Evolutionary conservation across 2,113 vertebrate genomes (phyloP).

Genomic region (Pontoporia blainvillei): DNA sequence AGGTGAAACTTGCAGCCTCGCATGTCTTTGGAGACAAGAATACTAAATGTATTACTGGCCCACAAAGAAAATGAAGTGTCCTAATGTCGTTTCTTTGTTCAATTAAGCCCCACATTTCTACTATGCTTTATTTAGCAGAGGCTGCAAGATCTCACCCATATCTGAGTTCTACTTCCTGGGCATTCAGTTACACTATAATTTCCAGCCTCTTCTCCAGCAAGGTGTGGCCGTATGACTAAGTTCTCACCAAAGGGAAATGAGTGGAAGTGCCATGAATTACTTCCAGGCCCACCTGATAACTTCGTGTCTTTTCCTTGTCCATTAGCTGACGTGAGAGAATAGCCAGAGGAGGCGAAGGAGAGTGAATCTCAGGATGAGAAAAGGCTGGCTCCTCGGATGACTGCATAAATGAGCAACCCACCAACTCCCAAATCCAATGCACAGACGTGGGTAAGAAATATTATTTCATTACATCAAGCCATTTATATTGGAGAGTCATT

Average conservation of each 20-base stretch:
- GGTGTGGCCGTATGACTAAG: neutral
- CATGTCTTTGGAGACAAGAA: neutral
- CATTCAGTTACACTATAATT: neutral
- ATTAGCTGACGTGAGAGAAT: neutral
- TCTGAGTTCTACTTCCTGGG: neutral
- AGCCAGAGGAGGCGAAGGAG: neutral
- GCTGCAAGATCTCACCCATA: neutral
- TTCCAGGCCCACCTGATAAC: neutral
- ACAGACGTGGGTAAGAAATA: neutral
- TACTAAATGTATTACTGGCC: neutral
- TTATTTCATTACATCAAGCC: neutral
- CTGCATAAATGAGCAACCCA: neutral
- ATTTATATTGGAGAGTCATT: neutral
- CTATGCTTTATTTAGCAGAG: neutral
- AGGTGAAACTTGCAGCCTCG: neutral
- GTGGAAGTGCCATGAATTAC: neutral
- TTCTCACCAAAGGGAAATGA: neutral
- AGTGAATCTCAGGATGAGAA: neutral
- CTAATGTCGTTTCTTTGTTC: neutral
- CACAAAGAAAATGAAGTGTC: neutral
- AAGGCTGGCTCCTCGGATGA: neutral
- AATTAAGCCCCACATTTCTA: neutral
- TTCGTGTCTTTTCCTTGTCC: neutral
- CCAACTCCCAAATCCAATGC: neutral
- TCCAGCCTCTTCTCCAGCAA: neutral